These are phyloP conservation scores for Pangasius krempfi DNA, from an alignment of 2,797 vertebrate species.

Conservation along the genomic window DNA sequence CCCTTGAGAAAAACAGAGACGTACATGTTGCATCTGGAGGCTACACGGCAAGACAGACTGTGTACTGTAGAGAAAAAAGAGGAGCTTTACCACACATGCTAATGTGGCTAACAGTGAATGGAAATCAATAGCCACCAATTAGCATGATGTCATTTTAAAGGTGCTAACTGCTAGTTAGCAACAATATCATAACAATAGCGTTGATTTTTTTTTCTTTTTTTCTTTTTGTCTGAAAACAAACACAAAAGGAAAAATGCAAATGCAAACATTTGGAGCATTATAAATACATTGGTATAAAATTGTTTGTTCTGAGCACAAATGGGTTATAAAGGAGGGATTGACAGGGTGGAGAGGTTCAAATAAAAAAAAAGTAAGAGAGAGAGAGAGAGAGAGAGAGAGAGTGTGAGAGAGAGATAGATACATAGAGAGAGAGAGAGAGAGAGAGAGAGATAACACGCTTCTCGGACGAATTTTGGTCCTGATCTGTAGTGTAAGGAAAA, in stretches of 20 bases:
- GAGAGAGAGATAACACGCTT: constrained; percentile 62
- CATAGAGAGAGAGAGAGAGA: constrained; percentile 75
- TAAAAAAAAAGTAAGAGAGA: constrained; percentile 68
- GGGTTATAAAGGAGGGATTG: constrained; percentile 87
- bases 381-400: constrained; percentile 52
- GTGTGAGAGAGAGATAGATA: constrained; percentile 60
- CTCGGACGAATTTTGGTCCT: constrained; percentile 94
- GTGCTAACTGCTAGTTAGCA: constrained; percentile 12
- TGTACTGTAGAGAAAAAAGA: constrained; percentile 4
- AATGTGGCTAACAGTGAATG: constrained; percentile 2
- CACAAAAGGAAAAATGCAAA: constrained; percentile 78
- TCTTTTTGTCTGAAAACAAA: background rate
- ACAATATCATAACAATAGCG: background rate
- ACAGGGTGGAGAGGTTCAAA: constrained; percentile 79
- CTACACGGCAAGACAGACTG: constrained; percentile 58
- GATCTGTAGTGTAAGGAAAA: constrained; percentile 85
- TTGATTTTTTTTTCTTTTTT: background rate
- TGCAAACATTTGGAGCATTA: constrained; percentile 90
- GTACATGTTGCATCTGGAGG: constrained; percentile 86
- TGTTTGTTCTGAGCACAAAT: constrained; percentile 91
- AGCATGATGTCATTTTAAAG: constrained; percentile 16
- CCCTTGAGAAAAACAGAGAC: constrained; percentile 98
- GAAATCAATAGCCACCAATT: constrained; percentile 22
- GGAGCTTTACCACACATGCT: constrained; percentile 36
- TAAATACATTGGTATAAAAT: constrained; percentile 99